These are phyloP conservation scores for Elmis aenea DNA, from an alignment of 2,888 invertebrate genomes.

Conservation along the genomic window DNA sequence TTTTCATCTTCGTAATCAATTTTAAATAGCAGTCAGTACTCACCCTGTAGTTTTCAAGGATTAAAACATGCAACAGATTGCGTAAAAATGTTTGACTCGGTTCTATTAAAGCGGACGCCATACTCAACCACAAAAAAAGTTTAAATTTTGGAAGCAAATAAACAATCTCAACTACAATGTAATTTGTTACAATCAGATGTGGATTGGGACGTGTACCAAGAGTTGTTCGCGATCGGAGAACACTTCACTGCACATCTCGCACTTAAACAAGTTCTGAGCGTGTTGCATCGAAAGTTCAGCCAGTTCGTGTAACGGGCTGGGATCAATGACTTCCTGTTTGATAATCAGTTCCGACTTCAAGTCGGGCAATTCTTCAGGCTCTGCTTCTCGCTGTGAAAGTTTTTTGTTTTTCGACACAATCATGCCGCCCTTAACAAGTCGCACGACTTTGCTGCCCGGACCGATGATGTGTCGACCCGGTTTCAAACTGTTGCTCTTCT, in stretches of 20 bases:
- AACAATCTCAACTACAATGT: too few species aligned
- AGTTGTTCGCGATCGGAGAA: slow-evolving; percentile 70
- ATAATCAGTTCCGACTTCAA: neutral
- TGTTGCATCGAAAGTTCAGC: slow-evolving; percentile 50
- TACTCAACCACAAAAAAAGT: too few species aligned
- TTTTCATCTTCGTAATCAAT: too few species aligned
- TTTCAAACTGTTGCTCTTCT: slow-evolving; percentile 30
- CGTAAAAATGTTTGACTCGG: too few species aligned
- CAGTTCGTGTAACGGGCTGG: slow-evolving; percentile 49
- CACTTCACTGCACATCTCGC: slow-evolving; percentile 77
- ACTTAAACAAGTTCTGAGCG: slow-evolving; percentile 56
- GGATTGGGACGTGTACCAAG: slow-evolving; percentile 74
- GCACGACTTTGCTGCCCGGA: slow-evolving; percentile 42
- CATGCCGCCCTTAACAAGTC: slow-evolving; percentile 45
- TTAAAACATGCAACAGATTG: too few species aligned
- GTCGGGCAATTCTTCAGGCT: slow-evolving; percentile 1
- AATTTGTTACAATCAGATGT: slow-evolving; percentile 68
- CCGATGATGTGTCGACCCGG: slow-evolving; percentile 42
- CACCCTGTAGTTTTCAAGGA: too few species aligned
- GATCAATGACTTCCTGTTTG: slow-evolving; percentile 38
- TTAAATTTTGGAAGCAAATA: too few species aligned
- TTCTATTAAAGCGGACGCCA: too few species aligned
- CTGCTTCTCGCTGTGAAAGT: slow-evolving; percentile 45
- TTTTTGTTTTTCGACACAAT: slow-evolving; percentile 42
- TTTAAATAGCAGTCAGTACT: too few species aligned